Conservation (phyloP, 2,797 vertebrate species). For the Spatula clypeata region DNA sequence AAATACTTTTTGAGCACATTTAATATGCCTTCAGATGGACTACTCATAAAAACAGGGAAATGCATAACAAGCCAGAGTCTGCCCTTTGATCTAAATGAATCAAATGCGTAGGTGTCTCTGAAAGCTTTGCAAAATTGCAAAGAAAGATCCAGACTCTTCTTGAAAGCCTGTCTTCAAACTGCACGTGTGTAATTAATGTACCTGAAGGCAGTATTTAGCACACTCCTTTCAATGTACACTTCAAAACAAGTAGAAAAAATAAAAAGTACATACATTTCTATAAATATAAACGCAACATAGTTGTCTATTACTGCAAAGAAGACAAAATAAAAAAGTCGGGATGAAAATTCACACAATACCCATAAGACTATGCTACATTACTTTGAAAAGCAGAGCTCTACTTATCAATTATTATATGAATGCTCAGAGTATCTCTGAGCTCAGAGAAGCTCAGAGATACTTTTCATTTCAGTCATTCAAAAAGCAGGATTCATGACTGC, state of each 20-base stretch:
- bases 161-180: not conserved
- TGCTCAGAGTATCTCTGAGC: too few species aligned
- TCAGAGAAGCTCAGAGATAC: too few species aligned
- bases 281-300: not conserved
- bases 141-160: not conserved
- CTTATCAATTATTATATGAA: not conserved
- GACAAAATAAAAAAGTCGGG: not conserved
- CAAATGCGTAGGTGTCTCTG: not conserved
- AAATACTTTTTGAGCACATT: not conserved
- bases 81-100: not conserved
- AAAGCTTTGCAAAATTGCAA: not conserved
- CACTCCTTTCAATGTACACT: not conserved
- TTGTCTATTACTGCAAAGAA: not conserved
- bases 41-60: not conserved
- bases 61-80: not conserved
- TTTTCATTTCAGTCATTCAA: not conserved
- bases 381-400: not conserved
- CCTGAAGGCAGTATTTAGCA: not conserved
- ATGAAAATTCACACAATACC: not conserved
- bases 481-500: not conserved
- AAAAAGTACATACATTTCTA: not conserved
- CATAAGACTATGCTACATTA: not conserved
- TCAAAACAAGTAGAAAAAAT: not conserved
- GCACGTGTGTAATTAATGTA: not conserved
- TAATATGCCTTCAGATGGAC: not conserved